Percentiles rank a stretch among this genome's conserved stretches.
Conservation (phyloP, 2,888 invertebrate species). For the Apotomis turbidana region DNA sequence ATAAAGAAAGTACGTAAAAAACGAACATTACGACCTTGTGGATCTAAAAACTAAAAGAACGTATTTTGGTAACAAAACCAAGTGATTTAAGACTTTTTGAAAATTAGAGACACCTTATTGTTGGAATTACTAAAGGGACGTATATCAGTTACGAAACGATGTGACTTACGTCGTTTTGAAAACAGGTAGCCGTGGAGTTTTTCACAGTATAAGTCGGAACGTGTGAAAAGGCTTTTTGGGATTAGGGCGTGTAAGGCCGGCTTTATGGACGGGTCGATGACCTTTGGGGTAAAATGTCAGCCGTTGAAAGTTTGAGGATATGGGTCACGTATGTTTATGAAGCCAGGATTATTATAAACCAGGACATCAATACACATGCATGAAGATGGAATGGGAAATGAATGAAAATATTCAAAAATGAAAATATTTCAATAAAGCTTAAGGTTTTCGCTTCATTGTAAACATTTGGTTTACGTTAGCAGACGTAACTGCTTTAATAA, state of each 20-base stretch:
- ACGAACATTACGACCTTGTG: conserved; percentile 1
- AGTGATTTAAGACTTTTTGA: neutral
- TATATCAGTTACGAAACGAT: neutral
- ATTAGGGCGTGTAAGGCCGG: conserved; percentile 32
- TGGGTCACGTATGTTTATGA: neutral
- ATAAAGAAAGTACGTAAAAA: conserved; percentile 8
- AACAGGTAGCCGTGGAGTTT: neutral
- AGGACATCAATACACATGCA: no score
- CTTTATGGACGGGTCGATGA: conserved; percentile 27
- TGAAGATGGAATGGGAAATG: no score
- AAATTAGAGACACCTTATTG: no score
- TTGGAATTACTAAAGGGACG: neutral
- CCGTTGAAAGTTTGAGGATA: neutral
- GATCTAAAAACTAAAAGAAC: neutral
- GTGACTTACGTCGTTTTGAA: neutral
- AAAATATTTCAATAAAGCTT: no score
- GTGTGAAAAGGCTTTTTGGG: conserved; percentile 34
- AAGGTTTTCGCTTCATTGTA: no score
- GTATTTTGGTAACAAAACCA: neutral
- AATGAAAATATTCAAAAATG: no score
- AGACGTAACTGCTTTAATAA: no score
- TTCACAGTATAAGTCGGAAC: conserved; percentile 20
- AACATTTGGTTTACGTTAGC: no score
- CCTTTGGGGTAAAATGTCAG: conserved; percentile 23
- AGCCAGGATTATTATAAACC: neutral